These are phyloP conservation scores for Lasioglossum zephyrum DNA, from an alignment of 2,888 invertebrate species.

Conservation along the genomic window DNA sequence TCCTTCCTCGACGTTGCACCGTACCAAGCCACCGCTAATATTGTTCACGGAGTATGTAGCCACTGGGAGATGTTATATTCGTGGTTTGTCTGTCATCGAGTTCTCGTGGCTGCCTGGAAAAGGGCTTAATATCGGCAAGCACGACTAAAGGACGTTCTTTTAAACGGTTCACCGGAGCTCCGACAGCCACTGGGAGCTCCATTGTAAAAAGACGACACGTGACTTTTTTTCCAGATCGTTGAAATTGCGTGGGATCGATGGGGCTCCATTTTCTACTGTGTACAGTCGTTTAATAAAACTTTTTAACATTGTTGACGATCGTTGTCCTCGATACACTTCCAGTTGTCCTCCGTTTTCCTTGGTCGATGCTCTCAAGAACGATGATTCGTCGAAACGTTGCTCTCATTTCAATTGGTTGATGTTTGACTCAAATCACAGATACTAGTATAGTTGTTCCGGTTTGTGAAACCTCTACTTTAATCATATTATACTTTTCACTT, in stretches of 20 bases:
- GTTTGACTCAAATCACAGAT: neutral
- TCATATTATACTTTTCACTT: too few species aligned
- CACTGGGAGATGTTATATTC: constrained; percentile 92
- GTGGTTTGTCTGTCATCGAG: constrained; percentile 91
- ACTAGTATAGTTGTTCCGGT: neutral
- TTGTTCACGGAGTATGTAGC: constrained; percentile 95
- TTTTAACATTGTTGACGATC: neutral
- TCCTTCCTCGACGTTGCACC: constrained; percentile 92
- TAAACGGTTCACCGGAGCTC: neutral
- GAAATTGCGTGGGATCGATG: constrained; percentile 30
- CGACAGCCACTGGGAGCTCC: neutral
- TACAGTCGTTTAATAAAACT: constrained; percentile 44
- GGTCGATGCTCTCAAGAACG: neutral
- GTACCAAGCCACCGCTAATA: constrained; percentile 90
- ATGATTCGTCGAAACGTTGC: neutral
- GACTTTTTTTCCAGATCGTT: neutral
- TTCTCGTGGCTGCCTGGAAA: constrained; percentile 91
- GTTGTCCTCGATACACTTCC: neutral
- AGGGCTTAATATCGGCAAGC: constrained; percentile 63
- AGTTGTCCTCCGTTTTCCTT: neutral
- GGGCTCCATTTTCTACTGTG: constrained; percentile 28
- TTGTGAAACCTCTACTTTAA: neutral
- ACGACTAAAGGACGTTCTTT: constrained; percentile 41
- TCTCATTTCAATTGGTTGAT: neutral
- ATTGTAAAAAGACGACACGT: neutral